phyloP scores from a whole-genome alignment of 2,888 invertebrate genomes.

The Morpho helenor region DNA sequence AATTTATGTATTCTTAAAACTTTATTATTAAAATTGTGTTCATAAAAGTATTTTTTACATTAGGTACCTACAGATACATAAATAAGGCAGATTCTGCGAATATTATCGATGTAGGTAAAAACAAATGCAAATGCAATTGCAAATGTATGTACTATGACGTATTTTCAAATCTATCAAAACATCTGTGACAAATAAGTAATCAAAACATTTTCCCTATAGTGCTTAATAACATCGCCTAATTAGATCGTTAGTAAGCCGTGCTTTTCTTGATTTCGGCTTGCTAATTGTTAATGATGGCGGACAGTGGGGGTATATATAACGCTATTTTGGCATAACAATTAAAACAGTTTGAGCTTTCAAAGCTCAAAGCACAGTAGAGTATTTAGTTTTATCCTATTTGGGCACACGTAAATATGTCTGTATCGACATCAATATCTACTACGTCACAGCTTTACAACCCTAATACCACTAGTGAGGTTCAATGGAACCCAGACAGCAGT shows the following conservation, averaged over 20 bases:
- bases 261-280: conserved; percentile 18
- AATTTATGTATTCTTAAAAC: no score
- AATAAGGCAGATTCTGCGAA: no score
- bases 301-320: conserved; percentile 45
- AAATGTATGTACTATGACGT: no score
- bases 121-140: no score
- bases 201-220: background rate
- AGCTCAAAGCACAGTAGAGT: conserved; percentile 31
- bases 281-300: conserved; percentile 23
- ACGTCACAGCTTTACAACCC: conserved; percentile 22
- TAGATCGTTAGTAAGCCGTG: conserved; percentile 25
- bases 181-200: background rate
- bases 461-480: conserved; percentile 31
- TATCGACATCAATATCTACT: conserved; percentile 29
- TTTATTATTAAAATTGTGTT: no score
- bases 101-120: no score
- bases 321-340: conserved; percentile 34
- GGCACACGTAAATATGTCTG: conserved; percentile 1
- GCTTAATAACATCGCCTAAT: conserved; percentile 18
- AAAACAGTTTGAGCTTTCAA: conserved; percentile 40
- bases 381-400: background rate
- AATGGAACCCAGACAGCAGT: conserved; percentile 29
- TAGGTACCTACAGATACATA: no score
- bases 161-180: no score
- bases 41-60: no score